Conservation (phyloP, 2,888 invertebrate species). For the Cremastobaeus sp. region DNA sequence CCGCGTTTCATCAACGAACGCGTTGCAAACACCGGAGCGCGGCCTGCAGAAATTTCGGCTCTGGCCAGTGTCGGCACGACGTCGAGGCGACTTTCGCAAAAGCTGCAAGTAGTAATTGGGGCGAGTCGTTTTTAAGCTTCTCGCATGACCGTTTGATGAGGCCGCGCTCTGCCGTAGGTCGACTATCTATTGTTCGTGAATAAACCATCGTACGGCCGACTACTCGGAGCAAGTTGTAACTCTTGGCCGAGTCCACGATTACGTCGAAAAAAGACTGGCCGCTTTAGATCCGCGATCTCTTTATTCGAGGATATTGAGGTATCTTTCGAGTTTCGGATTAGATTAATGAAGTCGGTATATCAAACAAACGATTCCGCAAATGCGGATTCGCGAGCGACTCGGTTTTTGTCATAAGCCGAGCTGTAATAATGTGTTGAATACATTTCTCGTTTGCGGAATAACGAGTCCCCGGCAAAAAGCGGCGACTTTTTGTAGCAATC, state of each 20-base stretch:
- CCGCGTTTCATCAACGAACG: too few species aligned
- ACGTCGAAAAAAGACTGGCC: slow-evolving; percentile 54
- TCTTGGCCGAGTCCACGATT: slow-evolving; percentile 57
- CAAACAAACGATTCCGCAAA: slow-evolving; percentile 52
- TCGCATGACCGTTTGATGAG: slow-evolving; percentile 69
- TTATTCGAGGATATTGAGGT: slow-evolving; percentile 59
- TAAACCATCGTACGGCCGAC: slow-evolving; percentile 71
- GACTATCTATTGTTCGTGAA: slow-evolving; percentile 73
- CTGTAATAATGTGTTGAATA: slow-evolving; percentile 57
- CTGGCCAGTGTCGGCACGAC: too few species aligned
- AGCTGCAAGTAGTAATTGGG: slow-evolving; percentile 34
- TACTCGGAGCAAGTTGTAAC: slow-evolving; percentile 65
- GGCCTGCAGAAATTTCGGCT: too few species aligned
- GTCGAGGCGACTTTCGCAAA: too few species aligned
- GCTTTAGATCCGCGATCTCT: slow-evolving; percentile 57
- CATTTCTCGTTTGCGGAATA: slow-evolving; percentile 38
- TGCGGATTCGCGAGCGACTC: slow-evolving; percentile 33
- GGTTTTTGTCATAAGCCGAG: slow-evolving; percentile 47
- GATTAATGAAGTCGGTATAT: slow-evolving; percentile 61
- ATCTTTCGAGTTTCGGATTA: slow-evolving; percentile 52
- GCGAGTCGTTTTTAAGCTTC: slow-evolving; percentile 61
- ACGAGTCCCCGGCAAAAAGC: slow-evolving; percentile 34
- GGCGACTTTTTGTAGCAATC: slow-evolving; percentile 39
- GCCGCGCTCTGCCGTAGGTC: slow-evolving; percentile 70
- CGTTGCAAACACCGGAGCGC: too few species aligned